Percentiles rank a stretch among this genome's conserved stretches.
Evolutionary conservation across 2,888 invertebrate species (phyloP).

Genomic region (Anticlea derivata): DNA sequence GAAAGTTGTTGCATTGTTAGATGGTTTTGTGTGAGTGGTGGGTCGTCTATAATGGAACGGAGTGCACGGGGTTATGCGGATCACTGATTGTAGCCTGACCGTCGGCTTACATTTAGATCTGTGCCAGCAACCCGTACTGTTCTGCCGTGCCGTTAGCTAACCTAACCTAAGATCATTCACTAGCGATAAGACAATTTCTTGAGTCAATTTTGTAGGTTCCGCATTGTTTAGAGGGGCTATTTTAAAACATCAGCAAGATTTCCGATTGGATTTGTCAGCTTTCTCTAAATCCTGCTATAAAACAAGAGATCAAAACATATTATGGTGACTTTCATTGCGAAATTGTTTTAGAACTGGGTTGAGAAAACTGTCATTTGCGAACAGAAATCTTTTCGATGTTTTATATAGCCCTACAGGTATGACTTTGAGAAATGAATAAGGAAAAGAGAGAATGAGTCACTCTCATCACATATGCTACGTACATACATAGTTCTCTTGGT

Average conservation of each 20-base stretch:
- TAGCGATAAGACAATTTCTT: conserved; percentile 25
- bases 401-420: too few relatives aligned
- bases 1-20: conserved; percentile 41
- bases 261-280: too few relatives aligned
- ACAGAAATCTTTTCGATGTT: too few relatives aligned
- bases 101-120: conserved; percentile 15
- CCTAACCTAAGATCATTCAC: conserved; percentile 24
- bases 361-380: too few relatives aligned
- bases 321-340: too few relatives aligned
- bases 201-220: conserved; percentile 11
- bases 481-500: too few relatives aligned
- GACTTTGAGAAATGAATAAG: conserved; percentile 8
- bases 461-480: conserved; percentile 19
- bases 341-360: too few relatives aligned
- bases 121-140: conserved; percentile 22
- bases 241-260: too few relatives aligned
- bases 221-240: conserved; percentile 23
- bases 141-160: conserved; percentile 31
- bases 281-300: too few relatives aligned
- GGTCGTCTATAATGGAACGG: neutral
- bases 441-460: conserved; percentile 21
- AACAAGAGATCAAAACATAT: too few relatives aligned
- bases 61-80: conserved; percentile 16
- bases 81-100: conserved; percentile 9
- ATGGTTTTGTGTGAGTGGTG: neutral